These are phyloP conservation scores for Nipponacmea schrenckii DNA, from an alignment of 2,888 invertebrate species.

Conservation along the genomic window DNA sequence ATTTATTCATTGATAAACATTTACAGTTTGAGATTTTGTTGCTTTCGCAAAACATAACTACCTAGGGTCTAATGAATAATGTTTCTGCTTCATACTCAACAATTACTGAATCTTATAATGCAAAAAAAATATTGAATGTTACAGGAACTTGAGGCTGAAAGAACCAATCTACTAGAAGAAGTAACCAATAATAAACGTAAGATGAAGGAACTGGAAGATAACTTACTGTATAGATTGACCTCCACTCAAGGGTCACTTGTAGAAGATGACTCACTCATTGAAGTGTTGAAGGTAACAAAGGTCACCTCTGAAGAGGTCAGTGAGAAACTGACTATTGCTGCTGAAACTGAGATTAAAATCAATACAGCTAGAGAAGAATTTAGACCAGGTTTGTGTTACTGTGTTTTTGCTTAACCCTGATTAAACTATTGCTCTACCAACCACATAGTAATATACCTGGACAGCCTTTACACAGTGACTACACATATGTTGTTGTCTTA, in stretches of 20 bases:
- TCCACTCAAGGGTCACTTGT: slow-evolving; percentile 93
- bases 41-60: too few relatives aligned
- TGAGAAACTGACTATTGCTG: slow-evolving; percentile 90
- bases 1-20: too few relatives aligned
- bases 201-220: slow-evolving; percentile 95
- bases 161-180: slow-evolving; percentile 91
- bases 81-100: too few relatives aligned
- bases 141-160: slow-evolving; percentile 90
- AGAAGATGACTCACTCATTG: slow-evolving; percentile 93
- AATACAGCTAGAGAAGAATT: slow-evolving; percentile 94
- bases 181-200: slow-evolving; percentile 95
- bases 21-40: too few relatives aligned
- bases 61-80: too few relatives aligned
- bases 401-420: too few relatives aligned
- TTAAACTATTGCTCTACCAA: too few relatives aligned
- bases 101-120: too few relatives aligned
- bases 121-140: neutral
- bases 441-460: too few relatives aligned
- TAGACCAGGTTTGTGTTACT: slow-evolving; percentile 73
- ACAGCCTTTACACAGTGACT: too few relatives aligned
- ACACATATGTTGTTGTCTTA: too few relatives aligned
- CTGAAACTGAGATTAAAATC: slow-evolving; percentile 93
- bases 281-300: slow-evolving; percentile 65
- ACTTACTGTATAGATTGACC: slow-evolving; percentile 88
- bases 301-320: slow-evolving; percentile 87